Evolutionary conservation across 2,113 vertebrate genomes (phyloP), one percentile per base, ranked within the genome.

Genomic region (Centropus unirufus): DNA sequence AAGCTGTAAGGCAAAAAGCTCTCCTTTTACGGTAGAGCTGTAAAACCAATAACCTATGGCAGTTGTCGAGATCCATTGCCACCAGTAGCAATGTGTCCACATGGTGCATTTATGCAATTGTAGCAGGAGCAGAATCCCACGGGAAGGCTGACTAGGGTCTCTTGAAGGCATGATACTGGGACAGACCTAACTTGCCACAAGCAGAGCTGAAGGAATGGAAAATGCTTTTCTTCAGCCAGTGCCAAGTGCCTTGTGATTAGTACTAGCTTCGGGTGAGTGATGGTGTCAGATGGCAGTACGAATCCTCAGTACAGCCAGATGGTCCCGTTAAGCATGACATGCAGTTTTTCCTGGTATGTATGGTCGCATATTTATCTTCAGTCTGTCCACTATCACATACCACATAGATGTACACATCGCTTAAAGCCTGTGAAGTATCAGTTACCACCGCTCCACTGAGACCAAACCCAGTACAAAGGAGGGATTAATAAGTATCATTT

Each of bases 131-230:
- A 51, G 32, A n/a, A 29, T 10, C 42, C 12, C 19, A 64, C 44
- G 61, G 12, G 5, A 64, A 44, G 36, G 66, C 34, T 69, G 80
- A 55, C 2, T 9, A 73, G 61, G 49, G 58, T 8, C 42, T 55
- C 6, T 23, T 40, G 15, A 12, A 0, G 2, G 8, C 0, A 0
- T 27, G n/a, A 7, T 68, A 9, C 17, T 19, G 76, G n/a, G 18
- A 57, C n/a, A 22, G 36, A 12, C 36, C 0, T 0, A 15, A 3
- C 34, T 36, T 36, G n/a, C 30, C 44, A 30, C 12, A 42, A 73
- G 18, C 49, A 64, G 29, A 61, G 77, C 10, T 1, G 0, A 29
- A 46, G 51, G 40, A 54, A 49, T 42, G 57, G 29, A 73, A 29
- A 34, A 49, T 55, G 19, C 2, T 2, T 39, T 72, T 57, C 17